Evolutionary conservation across 2,113 vertebrate genomes (phyloP).

Genomic region (Tapirus terrestris): DNA sequence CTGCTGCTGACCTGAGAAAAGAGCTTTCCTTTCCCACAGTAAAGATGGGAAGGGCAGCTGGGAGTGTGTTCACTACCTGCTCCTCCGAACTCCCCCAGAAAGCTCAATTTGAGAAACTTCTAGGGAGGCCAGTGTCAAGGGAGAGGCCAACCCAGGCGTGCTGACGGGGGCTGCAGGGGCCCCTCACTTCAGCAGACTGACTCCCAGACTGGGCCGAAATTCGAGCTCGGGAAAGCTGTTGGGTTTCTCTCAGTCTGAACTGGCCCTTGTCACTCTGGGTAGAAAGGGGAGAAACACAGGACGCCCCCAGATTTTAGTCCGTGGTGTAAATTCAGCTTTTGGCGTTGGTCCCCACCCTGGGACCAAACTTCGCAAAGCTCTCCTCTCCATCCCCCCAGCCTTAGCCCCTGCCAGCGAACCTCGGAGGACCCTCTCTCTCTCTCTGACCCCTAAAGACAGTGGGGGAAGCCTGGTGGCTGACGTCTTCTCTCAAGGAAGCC

Average conservation of each 20-base stretch:
- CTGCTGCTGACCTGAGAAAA: background rate
- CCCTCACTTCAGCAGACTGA: too few species aligned
- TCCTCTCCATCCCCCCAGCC: background rate
- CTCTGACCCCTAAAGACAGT: background rate
- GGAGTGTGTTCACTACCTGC: background rate
- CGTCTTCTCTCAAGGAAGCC: background rate
- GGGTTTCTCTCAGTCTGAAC: background rate
- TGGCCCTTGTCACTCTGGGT: background rate
- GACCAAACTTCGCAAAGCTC: background rate
- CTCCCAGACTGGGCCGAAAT: background rate
- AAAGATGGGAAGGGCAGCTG: background rate
- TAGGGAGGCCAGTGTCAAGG: background rate
- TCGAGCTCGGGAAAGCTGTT: background rate
- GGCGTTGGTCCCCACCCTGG: background rate
- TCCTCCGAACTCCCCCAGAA: background rate
- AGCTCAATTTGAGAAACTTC: background rate
- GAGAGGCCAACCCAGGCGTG: background rate
- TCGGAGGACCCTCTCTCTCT: background rate
- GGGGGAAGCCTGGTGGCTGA: background rate
- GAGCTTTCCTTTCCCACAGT: background rate
- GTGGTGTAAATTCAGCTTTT: background rate
- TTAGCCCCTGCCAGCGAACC: background rate
- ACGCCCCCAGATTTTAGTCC: background rate
- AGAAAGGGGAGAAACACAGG: background rate
- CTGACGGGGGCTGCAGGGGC: background rate